Evolutionary conservation across 2,113 vertebrate genomes (phyloP).

Genomic region (Crotalus viridis): DNA sequence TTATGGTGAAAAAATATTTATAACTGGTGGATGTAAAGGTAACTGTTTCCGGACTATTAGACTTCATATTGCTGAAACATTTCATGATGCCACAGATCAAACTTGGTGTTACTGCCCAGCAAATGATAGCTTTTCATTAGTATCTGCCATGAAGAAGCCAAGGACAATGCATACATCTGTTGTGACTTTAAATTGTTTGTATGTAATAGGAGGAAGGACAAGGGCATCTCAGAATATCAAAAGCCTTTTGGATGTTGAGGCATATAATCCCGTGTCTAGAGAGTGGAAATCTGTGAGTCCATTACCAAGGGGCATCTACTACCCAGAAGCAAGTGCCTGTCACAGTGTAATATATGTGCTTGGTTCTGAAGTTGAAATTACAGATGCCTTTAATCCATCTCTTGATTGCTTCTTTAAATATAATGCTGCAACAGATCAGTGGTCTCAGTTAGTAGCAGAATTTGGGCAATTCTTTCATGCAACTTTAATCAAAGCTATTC

Average conservation of each 20-base stretch:
- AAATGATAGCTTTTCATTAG: slow-evolving; percentile 77
- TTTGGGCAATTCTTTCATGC: slow-evolving; percentile 97
- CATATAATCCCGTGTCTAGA: slow-evolving; percentile 83
- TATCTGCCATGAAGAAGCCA: slow-evolving; percentile 84
- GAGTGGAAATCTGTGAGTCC: slow-evolving; percentile 86
- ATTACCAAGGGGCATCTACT: slow-evolving; percentile 89
- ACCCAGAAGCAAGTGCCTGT: slow-evolving; percentile 90
- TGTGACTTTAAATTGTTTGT: slow-evolving; percentile 81
- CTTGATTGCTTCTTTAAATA: slow-evolving; percentile 95
- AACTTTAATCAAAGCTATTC: slow-evolving; percentile 91
- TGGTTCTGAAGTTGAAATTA: slow-evolving; percentile 91
- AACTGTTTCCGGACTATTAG: slow-evolving; percentile 85
- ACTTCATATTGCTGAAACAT: slow-evolving; percentile 85
- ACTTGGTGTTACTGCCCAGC: slow-evolving; percentile 94
- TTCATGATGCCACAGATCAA: slow-evolving; percentile 89
- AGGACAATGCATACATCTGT: slow-evolving; percentile 94
- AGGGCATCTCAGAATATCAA: slow-evolving; percentile 78
- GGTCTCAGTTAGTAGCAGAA: slow-evolving; percentile 92
- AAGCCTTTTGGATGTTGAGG: slow-evolving; percentile 89
- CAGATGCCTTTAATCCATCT: slow-evolving; percentile 93
- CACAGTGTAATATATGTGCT: slow-evolving; percentile 87
- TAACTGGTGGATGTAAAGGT: slow-evolving; percentile 90
- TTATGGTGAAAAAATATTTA: slow-evolving; percentile 92
- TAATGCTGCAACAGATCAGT: slow-evolving; percentile 86
- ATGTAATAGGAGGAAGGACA: slow-evolving; percentile 92